phyloP scores from a whole-genome alignment of 2,888 invertebrate genomes.

The Zeuzera pyrina region DNA sequence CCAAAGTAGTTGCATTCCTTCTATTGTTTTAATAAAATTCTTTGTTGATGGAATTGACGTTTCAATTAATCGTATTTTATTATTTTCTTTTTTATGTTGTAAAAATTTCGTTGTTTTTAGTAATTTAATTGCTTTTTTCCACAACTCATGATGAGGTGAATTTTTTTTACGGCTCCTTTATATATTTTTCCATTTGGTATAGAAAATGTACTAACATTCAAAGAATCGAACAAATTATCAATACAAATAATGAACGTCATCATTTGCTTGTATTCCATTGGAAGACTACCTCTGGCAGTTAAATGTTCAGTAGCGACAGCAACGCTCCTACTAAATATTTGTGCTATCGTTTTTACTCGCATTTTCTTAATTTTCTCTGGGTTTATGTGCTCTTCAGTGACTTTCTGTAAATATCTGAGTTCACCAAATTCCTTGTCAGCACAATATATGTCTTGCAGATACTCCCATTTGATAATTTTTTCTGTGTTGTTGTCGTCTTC shows the following conservation, averaged over 20 bases:
- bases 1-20: constrained; percentile 9
- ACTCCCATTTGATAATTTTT: constrained; percentile 9
- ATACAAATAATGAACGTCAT: background rate
- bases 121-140: background rate
- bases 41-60: constrained; percentile 6
- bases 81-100: background rate
- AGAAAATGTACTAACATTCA: background rate
- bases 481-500: constrained; percentile 5
- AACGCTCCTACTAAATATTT: constrained; percentile 6
- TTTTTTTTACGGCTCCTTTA: constrained; percentile 4
- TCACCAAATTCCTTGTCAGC: background rate
- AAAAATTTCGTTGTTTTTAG: background rate
- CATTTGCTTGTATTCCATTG: background rate
- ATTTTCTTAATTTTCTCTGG: constrained; percentile 17
- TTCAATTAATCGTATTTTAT: constrained; percentile 4
- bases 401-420: background rate
- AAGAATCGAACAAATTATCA: background rate
- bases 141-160: constrained; percentile 10
- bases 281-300: background rate
- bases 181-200: background rate
- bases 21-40: constrained; percentile 12
- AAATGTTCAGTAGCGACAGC: constrained; percentile 3
- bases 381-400: background rate
- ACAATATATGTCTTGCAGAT: constrained; percentile 3
- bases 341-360: constrained; percentile 11